phyloP scores from a whole-genome alignment of 2,113 vertebrate species.

The Leiothrix lutea region DNA sequence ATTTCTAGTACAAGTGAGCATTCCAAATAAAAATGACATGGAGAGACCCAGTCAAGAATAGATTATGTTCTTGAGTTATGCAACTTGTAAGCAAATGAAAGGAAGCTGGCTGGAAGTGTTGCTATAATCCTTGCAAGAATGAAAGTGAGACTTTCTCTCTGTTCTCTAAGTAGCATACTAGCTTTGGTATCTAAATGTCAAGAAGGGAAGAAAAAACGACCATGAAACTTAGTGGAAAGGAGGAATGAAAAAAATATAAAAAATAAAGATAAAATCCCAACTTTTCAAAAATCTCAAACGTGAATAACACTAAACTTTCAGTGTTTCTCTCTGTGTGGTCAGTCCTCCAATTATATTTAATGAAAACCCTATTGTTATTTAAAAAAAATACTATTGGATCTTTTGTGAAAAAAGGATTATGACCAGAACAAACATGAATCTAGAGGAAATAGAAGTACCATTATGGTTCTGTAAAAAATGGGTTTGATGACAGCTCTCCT shows the following conservation, averaged over 20 bases:
- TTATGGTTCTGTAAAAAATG: background rate
- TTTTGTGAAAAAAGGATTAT: background rate
- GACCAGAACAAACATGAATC: background rate
- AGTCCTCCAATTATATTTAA: background rate
- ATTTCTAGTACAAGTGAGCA: background rate
- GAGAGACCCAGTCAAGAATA: background rate
- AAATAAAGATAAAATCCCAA: background rate
- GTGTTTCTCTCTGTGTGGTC: background rate
- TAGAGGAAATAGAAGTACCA: background rate
- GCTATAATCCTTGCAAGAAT: background rate
- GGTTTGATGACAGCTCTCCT: background rate
- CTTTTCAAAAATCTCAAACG: background rate
- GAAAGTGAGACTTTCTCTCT: background rate
- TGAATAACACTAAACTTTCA: background rate
- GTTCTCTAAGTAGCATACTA: background rate
- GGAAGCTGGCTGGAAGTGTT: background rate
- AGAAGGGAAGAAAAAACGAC: fast-evolving
- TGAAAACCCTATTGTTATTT: background rate
- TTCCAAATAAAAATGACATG: background rate
- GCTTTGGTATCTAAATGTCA: background rate
- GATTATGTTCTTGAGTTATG: background rate
- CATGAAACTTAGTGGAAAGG: background rate
- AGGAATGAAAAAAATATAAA: background rate
- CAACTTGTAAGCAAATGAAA: background rate
- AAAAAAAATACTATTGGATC: background rate